Conservation (phyloP, 2,888 invertebrate species). For the Brachynemurus nebulosus region DNA sequence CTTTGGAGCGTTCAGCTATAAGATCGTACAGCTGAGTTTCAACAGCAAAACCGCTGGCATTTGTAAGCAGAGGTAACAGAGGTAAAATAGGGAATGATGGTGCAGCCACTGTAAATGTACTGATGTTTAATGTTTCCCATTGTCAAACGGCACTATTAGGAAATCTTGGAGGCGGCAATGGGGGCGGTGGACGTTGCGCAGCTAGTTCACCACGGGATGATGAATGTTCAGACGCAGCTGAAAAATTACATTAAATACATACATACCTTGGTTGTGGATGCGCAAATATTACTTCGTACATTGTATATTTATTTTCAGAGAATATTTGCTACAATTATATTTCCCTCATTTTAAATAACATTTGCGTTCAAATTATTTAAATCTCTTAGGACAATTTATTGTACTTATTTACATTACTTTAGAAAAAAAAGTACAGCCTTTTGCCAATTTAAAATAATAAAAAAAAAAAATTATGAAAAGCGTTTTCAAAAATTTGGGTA, state of each 20-base stretch:
- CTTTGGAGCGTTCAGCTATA: conserved; percentile 42
- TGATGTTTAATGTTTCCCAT: conserved; percentile 50
- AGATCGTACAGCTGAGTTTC: conserved; percentile 46
- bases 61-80: conserved; percentile 29
- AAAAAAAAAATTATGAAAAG: no score
- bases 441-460: no score
- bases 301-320: no score
- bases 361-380: no score
- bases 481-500: no score
- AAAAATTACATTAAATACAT: conserved; percentile 21
- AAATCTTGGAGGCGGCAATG: conserved; percentile 67
- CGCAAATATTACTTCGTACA: no score
- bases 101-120: conserved; percentile 28
- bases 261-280: neutral
- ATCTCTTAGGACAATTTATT: neutral
- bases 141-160: conserved; percentile 71
- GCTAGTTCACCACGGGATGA: conserved; percentile 65
- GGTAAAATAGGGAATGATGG: conserved; percentile 21
- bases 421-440: neutral
- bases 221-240: conserved; percentile 79
- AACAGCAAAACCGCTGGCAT: conserved; percentile 34
- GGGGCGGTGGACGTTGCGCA: conserved; percentile 60
- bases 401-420: neutral
- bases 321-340: no score
- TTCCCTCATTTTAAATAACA: no score